Evolutionary conservation across 2,797 vertebrate genomes (phyloP).

Genomic region (Sitta carolinensis): DNA sequence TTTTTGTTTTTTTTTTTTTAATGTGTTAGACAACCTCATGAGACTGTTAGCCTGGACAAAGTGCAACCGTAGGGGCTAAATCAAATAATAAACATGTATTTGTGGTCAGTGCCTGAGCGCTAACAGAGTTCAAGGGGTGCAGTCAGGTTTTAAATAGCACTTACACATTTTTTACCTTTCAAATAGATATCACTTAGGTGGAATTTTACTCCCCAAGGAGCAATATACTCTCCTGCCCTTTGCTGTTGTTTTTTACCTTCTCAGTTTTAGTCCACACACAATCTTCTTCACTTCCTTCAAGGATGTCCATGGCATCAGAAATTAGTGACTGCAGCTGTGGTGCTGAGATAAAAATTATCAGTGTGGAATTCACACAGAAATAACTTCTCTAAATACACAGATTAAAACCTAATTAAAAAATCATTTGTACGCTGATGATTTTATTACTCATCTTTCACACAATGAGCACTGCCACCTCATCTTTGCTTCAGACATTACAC

Average conservation of each 20-base stretch:
- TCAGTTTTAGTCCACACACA: constrained; percentile 81
- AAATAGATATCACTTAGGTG: constrained; percentile 30
- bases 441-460: constrained; percentile 83
- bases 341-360: constrained; percentile 85
- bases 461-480: constrained; percentile 72
- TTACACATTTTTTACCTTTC: not conserved
- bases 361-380: constrained; percentile 79
- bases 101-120: not conserved
- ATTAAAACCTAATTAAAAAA: constrained; percentile 92
- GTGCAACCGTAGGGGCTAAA: not conserved
- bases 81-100: not conserved
- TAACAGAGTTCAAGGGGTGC: not conserved
- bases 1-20: not conserved
- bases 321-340: constrained; percentile 86
- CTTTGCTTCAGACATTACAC: constrained; percentile 59
- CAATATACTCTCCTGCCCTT: constrained; percentile 13
- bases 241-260: constrained; percentile 74
- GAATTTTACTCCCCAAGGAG: constrained; percentile 43
- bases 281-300: constrained; percentile 76
- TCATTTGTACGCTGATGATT: constrained; percentile 87
- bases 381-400: constrained; percentile 84
- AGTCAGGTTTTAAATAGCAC: not conserved
- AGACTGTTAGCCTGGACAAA: not conserved
- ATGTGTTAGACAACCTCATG: not conserved
- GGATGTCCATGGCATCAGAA: constrained; percentile 85